Conservation (phyloP, 2,888 invertebrate species). For the Beris chalybata region DNA sequence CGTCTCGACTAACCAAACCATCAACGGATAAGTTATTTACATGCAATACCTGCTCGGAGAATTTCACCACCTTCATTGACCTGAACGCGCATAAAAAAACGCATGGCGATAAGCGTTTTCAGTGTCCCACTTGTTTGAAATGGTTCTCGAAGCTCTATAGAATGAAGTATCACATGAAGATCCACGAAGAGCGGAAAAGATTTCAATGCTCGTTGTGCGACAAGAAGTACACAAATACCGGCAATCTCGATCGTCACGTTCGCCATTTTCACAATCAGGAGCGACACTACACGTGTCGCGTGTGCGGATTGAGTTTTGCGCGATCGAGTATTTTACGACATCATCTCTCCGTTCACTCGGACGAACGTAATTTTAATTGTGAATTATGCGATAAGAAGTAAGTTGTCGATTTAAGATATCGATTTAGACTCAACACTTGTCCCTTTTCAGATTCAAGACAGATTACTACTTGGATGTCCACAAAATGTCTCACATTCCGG, state of each 20-base stretch:
- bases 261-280: constrained; percentile 39
- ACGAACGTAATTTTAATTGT: constrained; percentile 38
- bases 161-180: constrained; percentile 35
- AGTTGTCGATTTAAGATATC: neutral
- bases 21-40: no score
- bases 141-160: constrained; percentile 39
- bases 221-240: constrained; percentile 38
- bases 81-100: constrained; percentile 38
- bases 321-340: constrained; percentile 30
- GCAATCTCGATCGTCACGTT: constrained; percentile 40
- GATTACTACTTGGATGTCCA: constrained; percentile 38
- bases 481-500: constrained; percentile 38
- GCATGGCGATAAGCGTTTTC: constrained; percentile 36
- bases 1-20: no score
- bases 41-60: constrained; percentile 37
- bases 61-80: constrained; percentile 26
- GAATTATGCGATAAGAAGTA: constrained; percentile 38
- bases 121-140: constrained; percentile 38
- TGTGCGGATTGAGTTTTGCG: constrained; percentile 37
- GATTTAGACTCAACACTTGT: neutral
- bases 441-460: constrained; percentile 37
- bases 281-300: constrained; percentile 32
- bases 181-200: constrained; percentile 27
- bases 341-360: constrained; percentile 35
- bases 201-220: constrained; percentile 35